Conservation (phyloP, 2,888 invertebrate genomes). For the Phasia obesa region DNA sequence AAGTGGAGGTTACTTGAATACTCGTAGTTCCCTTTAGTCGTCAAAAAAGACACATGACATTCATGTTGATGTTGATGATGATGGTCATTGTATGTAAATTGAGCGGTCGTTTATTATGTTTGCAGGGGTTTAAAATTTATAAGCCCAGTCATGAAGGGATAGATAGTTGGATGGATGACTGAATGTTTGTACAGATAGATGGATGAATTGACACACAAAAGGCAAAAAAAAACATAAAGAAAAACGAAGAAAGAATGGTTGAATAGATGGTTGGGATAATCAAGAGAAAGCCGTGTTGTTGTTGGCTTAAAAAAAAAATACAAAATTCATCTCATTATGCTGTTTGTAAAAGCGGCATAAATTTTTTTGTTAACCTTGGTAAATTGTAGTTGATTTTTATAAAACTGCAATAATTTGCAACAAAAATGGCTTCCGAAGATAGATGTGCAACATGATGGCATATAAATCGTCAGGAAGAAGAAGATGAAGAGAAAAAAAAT, state of each 20-base stretch:
- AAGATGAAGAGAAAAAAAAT: background rate
- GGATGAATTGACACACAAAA: constrained; percentile 36
- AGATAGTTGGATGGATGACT: constrained; percentile 45
- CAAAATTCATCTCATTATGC: constrained; percentile 68
- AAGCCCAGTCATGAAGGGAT: constrained; percentile 57
- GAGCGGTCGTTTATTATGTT: constrained; percentile 74
- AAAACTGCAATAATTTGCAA: constrained; percentile 74
- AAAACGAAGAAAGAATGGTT: constrained; percentile 7
- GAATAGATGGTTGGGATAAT: constrained; percentile 72
- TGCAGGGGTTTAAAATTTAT: constrained; percentile 65
- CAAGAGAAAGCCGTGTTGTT: constrained; percentile 78
- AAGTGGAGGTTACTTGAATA: constrained; percentile 52
- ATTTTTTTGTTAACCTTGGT: constrained; percentile 35
- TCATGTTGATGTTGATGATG: constrained; percentile 75
- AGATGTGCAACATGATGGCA: constrained; percentile 55
- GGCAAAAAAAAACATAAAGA: background rate
- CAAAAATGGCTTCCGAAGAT: constrained; percentile 62
- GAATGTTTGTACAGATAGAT: constrained; percentile 50
- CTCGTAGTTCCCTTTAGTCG: constrained; percentile 64
- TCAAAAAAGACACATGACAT: constrained; percentile 70
- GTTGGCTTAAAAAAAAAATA: constrained; percentile 54
- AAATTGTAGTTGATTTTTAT: constrained; percentile 58
- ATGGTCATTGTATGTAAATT: constrained; percentile 81
- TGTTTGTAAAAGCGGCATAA: constrained; percentile 60
- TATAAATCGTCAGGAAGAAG: constrained; percentile 57